Conservation (phyloP, 2,113 vertebrate species). For the Tupaia chinensis region DNA sequence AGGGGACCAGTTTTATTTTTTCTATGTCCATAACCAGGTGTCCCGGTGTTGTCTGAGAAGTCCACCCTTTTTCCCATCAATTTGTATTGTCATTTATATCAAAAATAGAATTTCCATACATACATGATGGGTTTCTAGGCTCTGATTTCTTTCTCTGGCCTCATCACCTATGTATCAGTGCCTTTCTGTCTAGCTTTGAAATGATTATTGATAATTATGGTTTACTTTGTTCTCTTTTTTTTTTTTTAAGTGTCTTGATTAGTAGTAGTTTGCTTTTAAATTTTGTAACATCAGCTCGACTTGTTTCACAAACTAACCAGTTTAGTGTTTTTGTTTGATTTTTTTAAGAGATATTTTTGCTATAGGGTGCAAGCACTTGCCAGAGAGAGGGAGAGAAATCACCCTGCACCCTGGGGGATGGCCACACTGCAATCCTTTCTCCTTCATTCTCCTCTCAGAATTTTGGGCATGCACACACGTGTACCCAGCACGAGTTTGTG, state of each 20-base stretch:
- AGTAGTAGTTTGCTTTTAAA: background rate
- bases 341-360: no score
- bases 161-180: background rate
- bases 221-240: background rate
- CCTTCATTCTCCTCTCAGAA: no score
- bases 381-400: no score
- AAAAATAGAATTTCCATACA: conserved; percentile 10
- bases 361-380: no score
- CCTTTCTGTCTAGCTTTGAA: background rate
- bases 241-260: background rate
- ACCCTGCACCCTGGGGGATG: no score
- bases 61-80: background rate
- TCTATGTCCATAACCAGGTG: background rate
- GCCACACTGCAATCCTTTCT: no score
- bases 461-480: no score
- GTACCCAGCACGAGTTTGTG: no score
- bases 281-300: background rate
- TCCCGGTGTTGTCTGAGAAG: background rate
- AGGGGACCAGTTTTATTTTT: background rate
- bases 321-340: background rate
- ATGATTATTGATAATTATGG: background rate
- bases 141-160: background rate
- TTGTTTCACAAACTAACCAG: background rate
- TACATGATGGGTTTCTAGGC: background rate
- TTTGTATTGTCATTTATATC: background rate